Evolutionary conservation across 2,797 vertebrate species (phyloP).

Genomic region (Triplophysa yarkandensis): DNA sequence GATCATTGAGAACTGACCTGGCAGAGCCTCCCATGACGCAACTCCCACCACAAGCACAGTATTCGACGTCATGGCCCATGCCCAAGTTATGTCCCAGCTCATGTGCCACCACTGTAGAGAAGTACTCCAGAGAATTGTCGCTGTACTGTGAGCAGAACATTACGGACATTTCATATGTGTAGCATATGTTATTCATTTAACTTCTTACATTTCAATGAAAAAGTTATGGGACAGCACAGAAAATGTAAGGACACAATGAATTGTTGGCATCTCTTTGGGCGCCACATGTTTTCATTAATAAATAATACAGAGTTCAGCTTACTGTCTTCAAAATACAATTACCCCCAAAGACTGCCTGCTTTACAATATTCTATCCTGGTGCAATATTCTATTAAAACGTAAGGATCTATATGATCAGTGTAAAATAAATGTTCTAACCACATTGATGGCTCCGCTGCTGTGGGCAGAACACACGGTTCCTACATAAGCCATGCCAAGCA

Average conservation of each 20-base stretch:
- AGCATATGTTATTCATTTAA: not conserved
- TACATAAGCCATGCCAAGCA: constrained; percentile 86
- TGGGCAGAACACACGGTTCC: constrained; percentile 78
- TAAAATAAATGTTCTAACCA: constrained; percentile 72
- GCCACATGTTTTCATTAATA: constrained; percentile 58
- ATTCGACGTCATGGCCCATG: constrained; percentile 76
- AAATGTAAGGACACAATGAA: not conserved
- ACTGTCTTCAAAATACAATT: constrained; percentile 15
- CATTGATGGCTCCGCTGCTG: constrained; percentile 78
- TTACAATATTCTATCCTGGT: constrained; percentile 30
- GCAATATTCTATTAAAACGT: not conserved
- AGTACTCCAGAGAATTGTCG: constrained; percentile 21
- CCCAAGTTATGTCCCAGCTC: constrained; percentile 90
- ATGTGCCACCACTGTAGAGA: constrained; percentile 83
- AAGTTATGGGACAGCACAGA: not conserved
- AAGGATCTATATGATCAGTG: constrained; percentile 42
- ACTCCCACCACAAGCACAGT: constrained; percentile 63
- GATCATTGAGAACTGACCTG: constrained; percentile 67
- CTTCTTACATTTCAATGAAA: not conserved
- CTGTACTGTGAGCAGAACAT: constrained; percentile 65
- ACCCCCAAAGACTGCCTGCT: constrained; percentile 10
- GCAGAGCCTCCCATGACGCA: constrained; percentile 79
- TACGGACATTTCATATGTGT: not conserved
- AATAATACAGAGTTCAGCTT: constrained; percentile 60
- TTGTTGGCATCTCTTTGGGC: not conserved